Evolutionary conservation across 2,888 invertebrate species (phyloP), one percentile per base, ranked within the genome.

Genomic region (Ferrisia virgata): DNA sequence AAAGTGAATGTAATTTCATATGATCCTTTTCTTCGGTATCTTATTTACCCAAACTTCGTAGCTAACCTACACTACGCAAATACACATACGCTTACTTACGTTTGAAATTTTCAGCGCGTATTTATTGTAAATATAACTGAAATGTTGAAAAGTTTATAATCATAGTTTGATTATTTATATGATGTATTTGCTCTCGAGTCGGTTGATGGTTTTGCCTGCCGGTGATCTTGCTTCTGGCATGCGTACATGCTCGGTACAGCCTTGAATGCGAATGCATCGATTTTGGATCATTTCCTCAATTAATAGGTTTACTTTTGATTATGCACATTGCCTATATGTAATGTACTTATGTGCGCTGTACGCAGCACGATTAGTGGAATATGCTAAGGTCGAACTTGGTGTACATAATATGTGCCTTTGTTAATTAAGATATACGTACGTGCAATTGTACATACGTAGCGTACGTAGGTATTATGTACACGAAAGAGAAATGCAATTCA

Each of bases 401-500:
- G n/a, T n/a, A n/a, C n/a, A n/a, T n/a, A n/a, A 53, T 64, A 64
- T 28, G 28, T 64, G 64, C 64, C 64, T 64, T 64, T 64, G 64
- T 64, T 64, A 64, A 64, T 64, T 64, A 64, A 64, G 64, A 28
- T 64, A 64, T n/a, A n/a, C n/a, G n/a, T n/a, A n/a, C n/a, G n/a
- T n/a, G n/a, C 64, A 28, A 64, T 64, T 64, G 64, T 64, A 28
- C 13, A n/a, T n/a, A n/a, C n/a, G n/a, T n/a, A n/a, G n/a, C n/a
- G n/a, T n/a, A n/a, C n/a, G n/a, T n/a, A n/a, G n/a, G n/a, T n/a
- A n/a, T n/a, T n/a, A n/a, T n/a, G 58, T 64, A 64, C 5, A 28
- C 64, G 64, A 36, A 76, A 36, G 36, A 76, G 72, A 76, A 76
- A 76, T 76, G 72, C 72, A 76, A 76, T 76, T 76, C 33, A 76